Conservation (phyloP, 2,113 vertebrate species). For the Pongo abelii region DNA sequence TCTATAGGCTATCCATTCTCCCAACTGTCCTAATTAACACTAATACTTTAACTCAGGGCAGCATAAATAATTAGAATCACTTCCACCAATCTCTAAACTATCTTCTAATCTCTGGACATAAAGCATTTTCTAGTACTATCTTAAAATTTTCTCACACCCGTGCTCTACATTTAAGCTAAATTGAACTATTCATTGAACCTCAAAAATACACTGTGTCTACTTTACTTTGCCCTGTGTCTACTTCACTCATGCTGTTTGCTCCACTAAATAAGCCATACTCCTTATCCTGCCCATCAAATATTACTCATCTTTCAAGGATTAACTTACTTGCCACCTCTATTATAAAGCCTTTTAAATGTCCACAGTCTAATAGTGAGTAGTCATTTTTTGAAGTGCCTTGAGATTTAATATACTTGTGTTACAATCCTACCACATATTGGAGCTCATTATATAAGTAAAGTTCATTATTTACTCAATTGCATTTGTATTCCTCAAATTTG, state of each 20-base stretch:
- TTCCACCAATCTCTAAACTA: neutral
- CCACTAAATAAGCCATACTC: neutral
- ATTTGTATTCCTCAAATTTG: neutral
- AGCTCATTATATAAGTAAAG: neutral
- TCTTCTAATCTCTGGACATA: neutral
- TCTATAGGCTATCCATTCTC: neutral
- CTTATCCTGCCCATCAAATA: neutral
- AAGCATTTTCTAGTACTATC: neutral
- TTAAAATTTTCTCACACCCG: neutral
- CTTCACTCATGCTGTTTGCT: no score
- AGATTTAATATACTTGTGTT: neutral
- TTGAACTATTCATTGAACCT: neutral
- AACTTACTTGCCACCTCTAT: neutral
- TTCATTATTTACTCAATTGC: neutral
- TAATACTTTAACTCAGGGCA: neutral
- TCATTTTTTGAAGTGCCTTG: neutral
- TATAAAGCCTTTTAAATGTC: neutral
- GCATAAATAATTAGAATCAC: neutral
- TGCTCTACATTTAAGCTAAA: neutral
- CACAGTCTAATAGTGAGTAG: neutral
- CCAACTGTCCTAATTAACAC: neutral
- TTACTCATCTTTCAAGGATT: neutral
- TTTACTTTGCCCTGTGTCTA: rapidly evolving
- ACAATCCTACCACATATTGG: neutral
- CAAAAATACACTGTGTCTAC: neutral